Percentiles rank a stretch among this genome's conserved stretches.
These are phyloP conservation scores for Ellobius talpinus DNA, from an alignment of 2,113 vertebrate species.

Conservation along the genomic window DNA sequence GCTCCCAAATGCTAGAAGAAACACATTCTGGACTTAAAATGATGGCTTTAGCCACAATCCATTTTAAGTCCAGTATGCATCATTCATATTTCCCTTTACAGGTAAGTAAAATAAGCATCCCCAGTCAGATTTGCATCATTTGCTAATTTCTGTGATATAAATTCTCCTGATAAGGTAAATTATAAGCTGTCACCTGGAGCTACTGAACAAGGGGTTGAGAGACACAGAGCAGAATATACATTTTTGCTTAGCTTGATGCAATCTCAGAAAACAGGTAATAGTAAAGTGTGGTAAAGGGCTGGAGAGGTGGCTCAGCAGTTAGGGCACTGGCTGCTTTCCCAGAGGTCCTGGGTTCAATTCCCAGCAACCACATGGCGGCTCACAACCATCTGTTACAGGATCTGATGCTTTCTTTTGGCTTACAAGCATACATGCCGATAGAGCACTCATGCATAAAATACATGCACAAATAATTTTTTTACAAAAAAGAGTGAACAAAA, in stretches of 20 bases:
- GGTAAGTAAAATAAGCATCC: not conserved
- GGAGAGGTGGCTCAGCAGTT: not conserved
- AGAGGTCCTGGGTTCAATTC: not conserved
- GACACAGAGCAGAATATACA: not conserved
- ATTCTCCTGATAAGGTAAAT: not conserved
- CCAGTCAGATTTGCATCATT: not conserved
- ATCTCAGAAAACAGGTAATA: not conserved
- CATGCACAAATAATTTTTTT: not conserved
- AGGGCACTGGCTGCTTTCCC: not conserved
- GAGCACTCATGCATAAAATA: not conserved
- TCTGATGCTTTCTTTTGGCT: not conserved
- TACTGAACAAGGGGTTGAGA: not conserved
- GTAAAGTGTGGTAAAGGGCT: not conserved
- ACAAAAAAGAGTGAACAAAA: not conserved
- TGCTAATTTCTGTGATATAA: not conserved
- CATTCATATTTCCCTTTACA: not conserved
- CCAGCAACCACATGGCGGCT: not conserved
- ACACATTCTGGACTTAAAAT: not conserved
- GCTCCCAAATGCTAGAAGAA: not conserved
- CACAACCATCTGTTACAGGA: not conserved
- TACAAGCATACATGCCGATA: not conserved
- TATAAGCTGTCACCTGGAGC: no score
- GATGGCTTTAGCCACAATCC: no score
- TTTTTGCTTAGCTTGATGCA: not conserved
- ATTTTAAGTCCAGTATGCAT: not conserved